Evolutionary conservation across 2,113 vertebrate genomes (phyloP).

Genomic region (rat (Rattus norvegicus)): GRCr8 NC_086038.1:45496501-45497000

Average conservation of each 20-base stretch:
- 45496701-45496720: not conserved
- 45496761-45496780: not conserved
- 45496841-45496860: not conserved
- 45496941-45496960: not conserved
- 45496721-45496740: not conserved
- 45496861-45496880: not conserved
- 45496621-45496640: not conserved
- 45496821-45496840: not conserved
- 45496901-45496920: not conserved
- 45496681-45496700: fast-evolving
- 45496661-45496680: not conserved
- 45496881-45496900: not conserved
- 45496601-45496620: not conserved
- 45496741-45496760: not conserved
- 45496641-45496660: not conserved
- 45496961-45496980: not conserved
- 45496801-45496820: not conserved
- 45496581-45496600: constrained; percentile 59
- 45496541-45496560: constrained; percentile 71
- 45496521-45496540: constrained; percentile 65
- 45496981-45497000: not conserved
- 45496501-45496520: constrained; percentile 75
- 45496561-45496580: constrained; percentile 45
- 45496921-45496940: not conserved
- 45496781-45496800: not conserved